Evolutionary conservation across 2,797 vertebrate genomes (phyloP), one percentile per base, ranked within the genome.

Genomic region (Delichon dasypus): DNA sequence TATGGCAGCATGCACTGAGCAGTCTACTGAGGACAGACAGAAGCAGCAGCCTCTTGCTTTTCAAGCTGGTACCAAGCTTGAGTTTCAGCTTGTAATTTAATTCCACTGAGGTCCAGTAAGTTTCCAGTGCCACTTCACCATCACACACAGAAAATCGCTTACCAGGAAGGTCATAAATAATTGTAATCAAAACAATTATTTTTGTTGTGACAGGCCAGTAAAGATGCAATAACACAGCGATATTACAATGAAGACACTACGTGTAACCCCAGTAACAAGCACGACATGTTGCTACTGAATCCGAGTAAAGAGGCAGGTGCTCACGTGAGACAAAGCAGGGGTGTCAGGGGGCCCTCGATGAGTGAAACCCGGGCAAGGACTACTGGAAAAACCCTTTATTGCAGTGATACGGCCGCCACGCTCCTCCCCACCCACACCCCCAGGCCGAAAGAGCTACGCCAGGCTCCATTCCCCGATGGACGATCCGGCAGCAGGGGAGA

Each of bases 351-450:
- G 21, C 29, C 3, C 38, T 71, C 4, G 4, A 14, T 34, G 65
- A 89, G 38, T 58, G 45, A 77, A 64, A 89, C 29, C n/a, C 10
- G 7, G 30, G 44, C 73, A 22, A 71, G 10, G 5, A 3, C 27
- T 74, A 75, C 15, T 16, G 58, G 25, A 88, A 94, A 95, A 93
- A 50, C 25, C 10, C 26, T 96, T 96, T 96, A 96, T 96, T 96
- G 47, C 57, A 54, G 36, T 3, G 36, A n/a, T 9, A 3, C 8
- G 3, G 7, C 11, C 3, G 1, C 30, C 30, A 7, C 0, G 1
- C 58, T 83, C 29, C 42, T 70, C 72, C 53, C 87, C 60, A 38
- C 20, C 44, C 13, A 1, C 2, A 16, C 5, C 26, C 34, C 16
- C 2, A 1, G 4, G 22, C n/a, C 3, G 12, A 62, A 45, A 3